Base-by-base conservation (phyloP, 1,140 invertebrate genomes). In the Scaptodrosophila lebanonensis region DNA sequence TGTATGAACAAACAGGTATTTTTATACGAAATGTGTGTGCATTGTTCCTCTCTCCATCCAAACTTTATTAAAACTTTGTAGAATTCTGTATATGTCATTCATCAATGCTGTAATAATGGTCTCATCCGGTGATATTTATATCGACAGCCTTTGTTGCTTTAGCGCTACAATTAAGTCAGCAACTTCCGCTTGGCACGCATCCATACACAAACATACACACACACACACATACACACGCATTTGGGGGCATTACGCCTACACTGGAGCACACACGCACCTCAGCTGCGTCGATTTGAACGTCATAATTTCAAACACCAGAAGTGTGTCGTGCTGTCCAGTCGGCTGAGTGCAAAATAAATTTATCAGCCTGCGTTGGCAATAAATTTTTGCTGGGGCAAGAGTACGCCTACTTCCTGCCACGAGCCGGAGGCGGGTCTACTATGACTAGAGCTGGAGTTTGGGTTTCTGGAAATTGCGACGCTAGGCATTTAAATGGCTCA, bases 361-460 rank as follows among this genome's bases (percentile, higher is more conserved):
- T 77, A 77, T 77, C 75, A 82, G 65, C 69, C 68, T 68, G 79
- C 67, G 76, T 52, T 56, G 75, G 73, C 45, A 54, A 82, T 77
- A 77, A 69, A 77, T 77, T 82, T 60, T 48, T 43, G 42, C 12
- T 13, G 5, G 12, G 18, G 6, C 33, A 16, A 44, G 7, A 16
- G 15, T 27, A 42, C 40, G 48, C 54, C 63, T 50, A 57, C 53
- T 48, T 58, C 45, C 49, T 16, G 56, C 15, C 36, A 25, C 29
- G n/a, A 42, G 69, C 35, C 18, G 45, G 69, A 56, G 56, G 69
- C 54, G 18, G 1, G 15, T 33, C 12, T 27, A n/a, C n/a, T n/a
- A n/a, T n/a, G n/a, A n/a, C 36, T 4, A 22, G 1, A 13, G 17
- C 36, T 48, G 44, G 13, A 9, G 7, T 22, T 29, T 13, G 18